Evolutionary conservation across 2,113 vertebrate species (phyloP).

Genomic region (Corythoichthys intestinalis): DNA sequence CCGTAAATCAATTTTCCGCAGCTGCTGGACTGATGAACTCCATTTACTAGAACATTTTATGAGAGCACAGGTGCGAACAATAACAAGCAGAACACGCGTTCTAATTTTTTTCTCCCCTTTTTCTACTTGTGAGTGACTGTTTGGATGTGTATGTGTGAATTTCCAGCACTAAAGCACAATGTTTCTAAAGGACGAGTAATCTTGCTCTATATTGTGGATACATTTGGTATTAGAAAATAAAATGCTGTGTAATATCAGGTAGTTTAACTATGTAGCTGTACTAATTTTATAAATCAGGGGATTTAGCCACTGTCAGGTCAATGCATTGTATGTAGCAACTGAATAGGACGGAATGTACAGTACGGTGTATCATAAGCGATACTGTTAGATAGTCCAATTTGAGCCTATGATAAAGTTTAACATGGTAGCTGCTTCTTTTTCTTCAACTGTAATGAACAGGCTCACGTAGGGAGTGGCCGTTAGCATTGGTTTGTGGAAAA

Average conservation of each 20-base stretch:
- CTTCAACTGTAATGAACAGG: not conserved
- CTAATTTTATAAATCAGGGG: slow-evolving; percentile 52
- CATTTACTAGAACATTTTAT: slow-evolving; percentile 47
- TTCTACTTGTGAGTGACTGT: slow-evolving; percentile 38
- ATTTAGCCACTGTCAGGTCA: slow-evolving; percentile 40
- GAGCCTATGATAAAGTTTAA: slow-evolving; percentile 20
- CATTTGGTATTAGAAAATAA: slow-evolving; percentile 39
- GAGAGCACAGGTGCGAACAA: slow-evolving; percentile 22
- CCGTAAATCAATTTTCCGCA: not conserved
- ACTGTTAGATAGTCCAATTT: slow-evolving; percentile 1
- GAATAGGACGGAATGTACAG: slow-evolving; percentile 50
- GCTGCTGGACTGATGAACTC: slow-evolving; percentile 28
- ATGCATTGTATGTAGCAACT: slow-evolving; percentile 70
- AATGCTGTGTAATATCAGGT: slow-evolving; percentile 57
- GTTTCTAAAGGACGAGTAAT: slow-evolving; percentile 43
- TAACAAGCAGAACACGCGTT: slow-evolving; percentile 17
- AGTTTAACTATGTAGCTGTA: slow-evolving; percentile 67
- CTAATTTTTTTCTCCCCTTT: slow-evolving; percentile 49
- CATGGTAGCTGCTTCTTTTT: slow-evolving; percentile 46
- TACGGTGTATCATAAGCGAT: slow-evolving; percentile 29
- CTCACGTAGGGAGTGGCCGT: too few relatives aligned
- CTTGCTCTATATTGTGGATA: slow-evolving; percentile 54
- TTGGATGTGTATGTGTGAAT: slow-evolving; percentile 27
- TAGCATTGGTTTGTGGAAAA: too few relatives aligned
- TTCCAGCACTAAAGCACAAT: slow-evolving; percentile 65